Conservation (phyloP, 1,140 invertebrate species). For the Phymorhynchus buccinoides region DNA sequence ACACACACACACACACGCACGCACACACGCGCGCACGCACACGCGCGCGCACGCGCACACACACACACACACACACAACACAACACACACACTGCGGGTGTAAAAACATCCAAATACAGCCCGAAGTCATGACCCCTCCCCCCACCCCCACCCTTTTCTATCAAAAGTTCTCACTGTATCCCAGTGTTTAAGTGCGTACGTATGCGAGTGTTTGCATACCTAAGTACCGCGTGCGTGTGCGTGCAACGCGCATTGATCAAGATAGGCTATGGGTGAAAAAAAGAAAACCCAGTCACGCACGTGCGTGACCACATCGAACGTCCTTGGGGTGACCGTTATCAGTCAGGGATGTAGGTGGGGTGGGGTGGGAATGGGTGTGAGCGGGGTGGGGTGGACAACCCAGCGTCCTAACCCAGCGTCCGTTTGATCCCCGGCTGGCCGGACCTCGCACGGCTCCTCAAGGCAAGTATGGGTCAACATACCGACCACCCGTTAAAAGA, state of each 20-base stretch:
- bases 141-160: no score
- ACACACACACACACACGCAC: no score
- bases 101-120: not conserved
- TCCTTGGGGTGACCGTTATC: conserved; percentile 20
- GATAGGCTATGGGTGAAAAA: no score
- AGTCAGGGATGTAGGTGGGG: not conserved
- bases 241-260: not conserved
- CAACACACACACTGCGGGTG: not conserved
- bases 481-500: not conserved
- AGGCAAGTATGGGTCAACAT: not conserved
- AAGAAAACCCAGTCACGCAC: not conserved
- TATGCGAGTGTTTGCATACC: not conserved
- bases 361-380: no score
- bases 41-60: not conserved
- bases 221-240: not conserved
- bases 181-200: not conserved
- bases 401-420: not conserved
- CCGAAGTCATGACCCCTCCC: not conserved
- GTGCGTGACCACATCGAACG: not conserved
- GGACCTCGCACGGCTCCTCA: not conserved
- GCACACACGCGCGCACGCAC: no score
- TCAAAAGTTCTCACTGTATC: no score
- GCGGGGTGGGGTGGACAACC: no score
- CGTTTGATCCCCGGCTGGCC: conserved; percentile 12
- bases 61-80: not conserved